phyloP scores from a whole-genome alignment of 1,140 invertebrate species.

The Wiebesia pumilae region DNA sequence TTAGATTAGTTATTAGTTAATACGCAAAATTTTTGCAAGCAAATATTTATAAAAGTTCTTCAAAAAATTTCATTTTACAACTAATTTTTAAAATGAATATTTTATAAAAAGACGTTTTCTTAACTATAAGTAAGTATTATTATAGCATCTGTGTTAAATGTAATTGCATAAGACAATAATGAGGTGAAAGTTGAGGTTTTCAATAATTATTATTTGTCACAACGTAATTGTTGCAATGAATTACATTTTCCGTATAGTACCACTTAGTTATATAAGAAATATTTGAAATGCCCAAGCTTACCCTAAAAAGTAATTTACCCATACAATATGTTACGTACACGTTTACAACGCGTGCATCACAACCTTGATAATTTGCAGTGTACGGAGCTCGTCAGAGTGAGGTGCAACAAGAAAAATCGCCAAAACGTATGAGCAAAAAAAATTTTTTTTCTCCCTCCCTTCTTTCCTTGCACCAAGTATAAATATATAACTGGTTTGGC shows the following conservation, averaged over 20 bases:
- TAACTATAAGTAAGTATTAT: neutral
- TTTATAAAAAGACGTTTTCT: neutral
- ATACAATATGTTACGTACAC: neutral
- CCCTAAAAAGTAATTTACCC: neutral
- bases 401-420: conserved; percentile 20
- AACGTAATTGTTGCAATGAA: neutral
- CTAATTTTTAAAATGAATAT: too few relatives aligned
- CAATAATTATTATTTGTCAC: neutral
- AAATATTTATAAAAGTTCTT: too few relatives aligned
- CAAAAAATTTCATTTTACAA: too few relatives aligned
- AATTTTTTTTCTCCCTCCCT: neutral
- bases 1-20: too few relatives aligned
- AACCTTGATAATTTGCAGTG: neutral
- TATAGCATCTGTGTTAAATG: neutral
- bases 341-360: neutral
- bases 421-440: conserved; percentile 5
- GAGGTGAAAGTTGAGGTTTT: neutral
- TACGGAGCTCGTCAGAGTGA: conserved; percentile 19
- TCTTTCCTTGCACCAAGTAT: neutral
- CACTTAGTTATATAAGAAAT: neutral
- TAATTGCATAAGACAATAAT: neutral
- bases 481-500: conserved; percentile 49
- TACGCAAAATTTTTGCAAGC: too few relatives aligned
- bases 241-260: too few relatives aligned
- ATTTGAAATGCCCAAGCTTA: neutral